Evolutionary conservation across 2,888 invertebrate genomes (phyloP).

Genomic region (Catocala nupta): DNA sequence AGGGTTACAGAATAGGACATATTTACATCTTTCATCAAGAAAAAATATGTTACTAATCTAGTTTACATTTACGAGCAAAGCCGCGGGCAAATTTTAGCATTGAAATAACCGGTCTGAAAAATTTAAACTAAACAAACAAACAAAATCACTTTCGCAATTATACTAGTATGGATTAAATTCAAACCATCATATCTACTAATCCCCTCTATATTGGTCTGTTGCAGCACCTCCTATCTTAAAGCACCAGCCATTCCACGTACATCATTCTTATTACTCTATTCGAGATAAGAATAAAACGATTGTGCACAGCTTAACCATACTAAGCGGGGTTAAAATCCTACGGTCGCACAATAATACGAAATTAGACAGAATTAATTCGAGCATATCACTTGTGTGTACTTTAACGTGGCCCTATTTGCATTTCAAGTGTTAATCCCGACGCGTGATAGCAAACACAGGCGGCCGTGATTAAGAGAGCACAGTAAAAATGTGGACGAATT

Average conservation of each 20-base stretch:
- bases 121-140: too few species aligned
- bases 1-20: too few species aligned
- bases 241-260: slow-evolving; percentile 6
- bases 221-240: slow-evolving; percentile 9
- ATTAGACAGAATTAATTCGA: slow-evolving; percentile 56
- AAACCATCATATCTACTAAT: neutral
- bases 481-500: slow-evolving; percentile 14
- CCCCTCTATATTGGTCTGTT: neutral
- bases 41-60: too few species aligned
- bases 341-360: slow-evolving; percentile 53
- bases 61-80: too few species aligned
- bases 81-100: too few species aligned
- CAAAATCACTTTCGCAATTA: too few species aligned
- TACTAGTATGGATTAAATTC: too few species aligned
- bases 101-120: too few species aligned
- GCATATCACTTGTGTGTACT: slow-evolving; percentile 51
- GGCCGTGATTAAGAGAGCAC: slow-evolving; percentile 39
- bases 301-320: slow-evolving; percentile 37
- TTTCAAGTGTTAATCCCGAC: slow-evolving; percentile 56
- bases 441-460: slow-evolving; percentile 49
- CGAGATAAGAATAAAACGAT: slow-evolving; percentile 48
- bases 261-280: slow-evolving; percentile 29
- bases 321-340: slow-evolving; percentile 48
- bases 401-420: slow-evolving; percentile 54
- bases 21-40: too few species aligned